Percentiles rank a stretch among this genome's conserved stretches.
Evolutionary conservation across 2,797 vertebrate species (phyloP).

Genomic region (Chaetodon trifasciatus): DNA sequence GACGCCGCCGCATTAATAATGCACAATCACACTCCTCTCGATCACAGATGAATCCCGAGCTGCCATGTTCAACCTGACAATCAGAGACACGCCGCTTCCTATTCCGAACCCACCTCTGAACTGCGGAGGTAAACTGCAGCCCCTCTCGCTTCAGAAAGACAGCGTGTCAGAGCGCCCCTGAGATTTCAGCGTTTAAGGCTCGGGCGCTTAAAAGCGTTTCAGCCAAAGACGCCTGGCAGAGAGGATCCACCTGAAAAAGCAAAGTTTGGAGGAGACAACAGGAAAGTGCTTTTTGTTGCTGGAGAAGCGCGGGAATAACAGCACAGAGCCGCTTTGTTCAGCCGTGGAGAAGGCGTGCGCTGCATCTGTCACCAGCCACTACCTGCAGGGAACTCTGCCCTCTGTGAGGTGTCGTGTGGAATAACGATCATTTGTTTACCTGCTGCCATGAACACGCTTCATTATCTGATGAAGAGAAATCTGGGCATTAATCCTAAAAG

Average conservation of each 20-base stretch:
- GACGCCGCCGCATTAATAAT: constrained; percentile 60
- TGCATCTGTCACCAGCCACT: constrained; percentile 40
- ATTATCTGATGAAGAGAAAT: constrained; percentile 13
- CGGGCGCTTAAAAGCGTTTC: constrained; percentile 48
- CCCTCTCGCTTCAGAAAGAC: constrained; percentile 37
- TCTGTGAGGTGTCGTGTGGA: constrained; percentile 34
- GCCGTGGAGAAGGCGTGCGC: neutral
- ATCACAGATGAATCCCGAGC: constrained; percentile 46
- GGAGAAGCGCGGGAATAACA: constrained; percentile 38
- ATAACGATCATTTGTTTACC: constrained; percentile 9
- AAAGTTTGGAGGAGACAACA: constrained; percentile 55
- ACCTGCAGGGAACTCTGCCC: constrained; percentile 55
- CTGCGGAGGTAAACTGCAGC: constrained; percentile 31
- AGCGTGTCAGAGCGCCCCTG: constrained; percentile 21
- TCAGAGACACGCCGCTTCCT: constrained; percentile 39
- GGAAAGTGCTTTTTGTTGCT: neutral
- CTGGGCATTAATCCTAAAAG: neutral
- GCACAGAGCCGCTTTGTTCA: neutral
- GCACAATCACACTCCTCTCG: constrained; percentile 47
- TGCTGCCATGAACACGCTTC: neutral
- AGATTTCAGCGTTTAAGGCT: constrained; percentile 33
- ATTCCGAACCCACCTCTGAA: constrained; percentile 40
- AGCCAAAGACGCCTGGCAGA: constrained; percentile 42
- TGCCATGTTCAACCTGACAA: constrained; percentile 53
- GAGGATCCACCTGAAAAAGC: constrained; percentile 49